Percentiles rank a stretch among this genome's conserved stretches.
phyloP scores from a whole-genome alignment of 2,797 vertebrate genomes.

The Sparidentex hasta region DNA sequence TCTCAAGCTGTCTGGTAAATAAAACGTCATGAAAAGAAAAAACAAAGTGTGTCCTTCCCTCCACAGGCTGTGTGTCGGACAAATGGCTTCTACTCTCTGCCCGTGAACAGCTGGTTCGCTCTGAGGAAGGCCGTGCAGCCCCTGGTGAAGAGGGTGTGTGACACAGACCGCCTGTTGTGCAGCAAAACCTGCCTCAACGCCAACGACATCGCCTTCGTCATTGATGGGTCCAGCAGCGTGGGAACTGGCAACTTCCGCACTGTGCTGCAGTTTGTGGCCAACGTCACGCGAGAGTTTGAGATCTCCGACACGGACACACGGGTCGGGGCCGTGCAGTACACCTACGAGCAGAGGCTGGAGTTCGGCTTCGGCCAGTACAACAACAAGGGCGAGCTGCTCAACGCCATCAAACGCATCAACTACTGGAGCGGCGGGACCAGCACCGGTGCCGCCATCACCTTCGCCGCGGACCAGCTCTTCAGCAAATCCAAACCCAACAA shows the following conservation, averaged over 20 bases:
- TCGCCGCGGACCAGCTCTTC: conserved; percentile 93
- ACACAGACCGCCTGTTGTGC: conserved; percentile 91
- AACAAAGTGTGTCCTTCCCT: background rate
- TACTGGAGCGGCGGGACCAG: conserved; percentile 99
- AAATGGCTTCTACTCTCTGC: conserved; percentile 92
- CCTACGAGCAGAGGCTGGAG: conserved; percentile 97
- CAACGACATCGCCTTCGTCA: conserved; percentile 95
- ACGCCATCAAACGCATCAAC: conserved; percentile 92
- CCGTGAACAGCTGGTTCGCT: conserved; percentile 93
- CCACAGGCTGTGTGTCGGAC: conserved; percentile 95
- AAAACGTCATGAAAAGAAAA: too few relatives aligned
- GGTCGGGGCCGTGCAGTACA: conserved; percentile 96
- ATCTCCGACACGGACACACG: conserved; percentile 97
- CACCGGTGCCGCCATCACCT: conserved; percentile 96
- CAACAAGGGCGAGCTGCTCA: conserved; percentile 91
- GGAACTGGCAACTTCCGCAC: conserved; percentile 97
- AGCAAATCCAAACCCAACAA: conserved; percentile 97
- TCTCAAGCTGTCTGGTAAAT: too few relatives aligned
- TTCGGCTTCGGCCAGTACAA: conserved; percentile 93
- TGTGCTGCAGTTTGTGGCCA: conserved; percentile 96
- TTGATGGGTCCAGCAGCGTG: conserved; percentile 98
- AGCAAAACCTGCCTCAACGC: conserved; percentile 99
- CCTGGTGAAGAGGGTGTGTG: conserved; percentile 93
- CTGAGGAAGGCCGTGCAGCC: conserved; percentile 92
- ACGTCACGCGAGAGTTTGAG: conserved; percentile 95